Evolutionary conservation across 1,140 invertebrate genomes (phyloP).

Genomic region (Mamestra configurata): DNA sequence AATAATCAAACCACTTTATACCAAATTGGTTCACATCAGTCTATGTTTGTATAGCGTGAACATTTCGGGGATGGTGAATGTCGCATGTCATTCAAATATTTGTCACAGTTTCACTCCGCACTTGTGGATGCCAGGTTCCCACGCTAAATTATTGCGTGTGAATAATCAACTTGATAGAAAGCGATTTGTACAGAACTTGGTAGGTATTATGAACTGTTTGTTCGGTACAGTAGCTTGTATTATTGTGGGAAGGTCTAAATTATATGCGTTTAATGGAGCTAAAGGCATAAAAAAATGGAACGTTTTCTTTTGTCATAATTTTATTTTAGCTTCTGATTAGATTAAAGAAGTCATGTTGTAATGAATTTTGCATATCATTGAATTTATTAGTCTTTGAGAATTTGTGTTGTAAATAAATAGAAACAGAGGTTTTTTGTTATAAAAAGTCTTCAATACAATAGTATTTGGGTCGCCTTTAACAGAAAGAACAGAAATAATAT

Average conservation of each 20-base stretch:
- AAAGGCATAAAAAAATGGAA: too few species aligned
- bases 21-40: slow-evolving; percentile 28
- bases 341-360: not conserved
- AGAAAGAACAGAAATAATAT: not conserved
- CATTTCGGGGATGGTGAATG: slow-evolving; percentile 12
- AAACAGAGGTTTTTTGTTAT: not conserved
- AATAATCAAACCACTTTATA: not conserved
- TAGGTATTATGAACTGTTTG: not conserved
- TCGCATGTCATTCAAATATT: slow-evolving; percentile 45
- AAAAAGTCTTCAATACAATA: not conserved
- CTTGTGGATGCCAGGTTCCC: slow-evolving; percentile 35
- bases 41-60: slow-evolving; percentile 19
- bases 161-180: slow-evolving; percentile 41
- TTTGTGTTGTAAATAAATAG: not conserved
- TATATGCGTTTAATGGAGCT: too few species aligned
- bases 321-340: not conserved
- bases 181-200: slow-evolving; percentile 4
- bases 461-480: not conserved
- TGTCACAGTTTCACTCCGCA: slow-evolving; percentile 39
- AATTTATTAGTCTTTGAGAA: not conserved
- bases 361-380: not conserved
- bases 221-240: not conserved
- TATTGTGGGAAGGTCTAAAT: too few species aligned
- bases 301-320: too few species aligned
- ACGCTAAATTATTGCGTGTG: slow-evolving; percentile 45